Evolutionary conservation across 1,140 invertebrate species (phyloP), one percentile per base, ranked within the genome.

Genomic region (Orussus abietinus): DNA sequence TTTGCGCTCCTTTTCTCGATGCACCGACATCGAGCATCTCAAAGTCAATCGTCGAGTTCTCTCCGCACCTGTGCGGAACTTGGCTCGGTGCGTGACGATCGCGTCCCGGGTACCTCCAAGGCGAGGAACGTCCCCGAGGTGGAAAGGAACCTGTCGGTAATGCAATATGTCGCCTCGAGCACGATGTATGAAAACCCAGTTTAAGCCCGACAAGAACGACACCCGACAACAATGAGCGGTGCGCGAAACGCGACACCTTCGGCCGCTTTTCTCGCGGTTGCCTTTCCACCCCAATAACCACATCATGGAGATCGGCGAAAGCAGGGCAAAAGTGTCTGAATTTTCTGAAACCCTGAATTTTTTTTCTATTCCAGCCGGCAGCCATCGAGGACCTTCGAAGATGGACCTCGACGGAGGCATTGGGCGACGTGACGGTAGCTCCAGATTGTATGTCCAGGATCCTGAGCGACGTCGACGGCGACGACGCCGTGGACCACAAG

Each of bases 391-490:
- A 87, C 45, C 75, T 91, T 29, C 78, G 88, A 40, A 80, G 85
- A 76, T 91, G 88, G 88, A 90, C 86, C 20, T 90, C 86, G 19
- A 79, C 77, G 45, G 88, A 92, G 66, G 88, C 87, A 9, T 65
- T 90, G 20, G 87, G 88, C 38, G 86, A 89, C 58, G 77, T 89
- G 30, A 90, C 86, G 10, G 85, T 87, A 10, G 76, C 82, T 12
- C 83, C 86, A 15, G 84, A 88, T 64, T 84, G 84, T 45, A 78
- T 82, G 42, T 78, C 81, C 46, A 66, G 70, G 39, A 74, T 77
- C 42, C 47, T 70, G 10, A 62, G 55, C 28, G 62, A 69, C 18
- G 81, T 77, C 4, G 70, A 71, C 2, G 78, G 84, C 55, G 84
- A 84, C 58, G 82, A 83, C 61, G 82, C 79, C 53, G 80, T 86